Conservation (phyloP, 2,797 vertebrate genomes). For the Nothura maculosa region DNA sequence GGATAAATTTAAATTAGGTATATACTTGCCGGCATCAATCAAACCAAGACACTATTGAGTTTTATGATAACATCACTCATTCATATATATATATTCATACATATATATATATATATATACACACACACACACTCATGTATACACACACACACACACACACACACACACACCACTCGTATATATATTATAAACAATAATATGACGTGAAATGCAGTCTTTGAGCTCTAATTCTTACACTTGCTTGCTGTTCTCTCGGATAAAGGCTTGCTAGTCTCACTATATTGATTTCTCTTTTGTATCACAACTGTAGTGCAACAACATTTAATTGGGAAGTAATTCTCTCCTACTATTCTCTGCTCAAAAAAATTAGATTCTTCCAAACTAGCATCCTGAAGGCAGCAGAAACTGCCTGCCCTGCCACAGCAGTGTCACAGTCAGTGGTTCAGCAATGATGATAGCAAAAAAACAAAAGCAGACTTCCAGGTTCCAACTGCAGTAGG, state of each 20-base stretch:
- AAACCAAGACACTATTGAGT: not conserved
- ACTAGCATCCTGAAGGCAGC: not conserved
- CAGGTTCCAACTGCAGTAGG: not conserved
- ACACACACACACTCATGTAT: too few species aligned
- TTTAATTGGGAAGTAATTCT: not conserved
- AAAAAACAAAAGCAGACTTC: not conserved
- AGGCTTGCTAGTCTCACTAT: not conserved
- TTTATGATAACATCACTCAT: not conserved
- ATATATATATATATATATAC: too few species aligned
- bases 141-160: too few species aligned
- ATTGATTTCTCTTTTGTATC: not conserved
- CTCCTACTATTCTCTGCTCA: not conserved
- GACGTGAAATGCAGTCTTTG: not conserved
- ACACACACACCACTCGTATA: too few species aligned
- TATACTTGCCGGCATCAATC: not conserved
- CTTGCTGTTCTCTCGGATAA: not conserved
- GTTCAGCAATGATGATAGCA: not conserved
- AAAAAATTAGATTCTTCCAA: not conserved
- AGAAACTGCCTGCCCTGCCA: not conserved
- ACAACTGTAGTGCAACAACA: not conserved
- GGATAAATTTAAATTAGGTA: not conserved
- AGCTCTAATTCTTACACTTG: not conserved
- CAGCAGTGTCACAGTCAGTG: not conserved
- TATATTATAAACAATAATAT: not conserved
- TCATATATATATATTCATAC: too few species aligned